These are phyloP conservation scores for Micromussa lordhowensis DNA, from an alignment of 92 coral and sea anemone species.

Conservation along the genomic window DNA sequence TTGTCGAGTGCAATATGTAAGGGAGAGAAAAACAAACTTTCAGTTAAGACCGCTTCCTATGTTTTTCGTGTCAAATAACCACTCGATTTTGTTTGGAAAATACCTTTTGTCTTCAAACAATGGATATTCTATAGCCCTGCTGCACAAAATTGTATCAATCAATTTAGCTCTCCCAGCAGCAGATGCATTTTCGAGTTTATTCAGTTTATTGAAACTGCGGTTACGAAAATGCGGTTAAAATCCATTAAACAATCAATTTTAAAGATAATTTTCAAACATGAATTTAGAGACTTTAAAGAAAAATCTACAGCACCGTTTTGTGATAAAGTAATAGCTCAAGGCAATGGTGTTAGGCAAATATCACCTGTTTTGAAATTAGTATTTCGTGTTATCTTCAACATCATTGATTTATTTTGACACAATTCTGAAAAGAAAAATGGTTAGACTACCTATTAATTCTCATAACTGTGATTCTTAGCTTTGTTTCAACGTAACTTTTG, in stretches of 20 bases:
- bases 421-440: neutral
- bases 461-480: too few relatives aligned
- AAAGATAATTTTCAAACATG: neutral
- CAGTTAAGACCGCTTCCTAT: neutral
- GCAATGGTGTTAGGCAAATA: neutral
- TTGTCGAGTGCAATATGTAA: neutral
- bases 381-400: neutral
- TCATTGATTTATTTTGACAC: neutral
- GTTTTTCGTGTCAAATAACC: neutral
- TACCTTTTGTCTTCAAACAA: slow-evolving; percentile 6
- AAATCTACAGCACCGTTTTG: neutral
- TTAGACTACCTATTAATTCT: neutral
- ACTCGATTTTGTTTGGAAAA: slow-evolving; percentile 3
- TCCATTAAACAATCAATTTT: neutral
- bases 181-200: neutral
- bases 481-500: too few relatives aligned
- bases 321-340: neutral
- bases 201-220: neutral
- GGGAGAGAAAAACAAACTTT: neutral
- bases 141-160: slow-evolving; percentile 3
- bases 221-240: neutral
- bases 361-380: slow-evolving; percentile 17
- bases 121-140: neutral
- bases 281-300: neutral
- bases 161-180: neutral